Conservation (phyloP, 2,888 invertebrate species). For the Mycalesis mineus region DNA sequence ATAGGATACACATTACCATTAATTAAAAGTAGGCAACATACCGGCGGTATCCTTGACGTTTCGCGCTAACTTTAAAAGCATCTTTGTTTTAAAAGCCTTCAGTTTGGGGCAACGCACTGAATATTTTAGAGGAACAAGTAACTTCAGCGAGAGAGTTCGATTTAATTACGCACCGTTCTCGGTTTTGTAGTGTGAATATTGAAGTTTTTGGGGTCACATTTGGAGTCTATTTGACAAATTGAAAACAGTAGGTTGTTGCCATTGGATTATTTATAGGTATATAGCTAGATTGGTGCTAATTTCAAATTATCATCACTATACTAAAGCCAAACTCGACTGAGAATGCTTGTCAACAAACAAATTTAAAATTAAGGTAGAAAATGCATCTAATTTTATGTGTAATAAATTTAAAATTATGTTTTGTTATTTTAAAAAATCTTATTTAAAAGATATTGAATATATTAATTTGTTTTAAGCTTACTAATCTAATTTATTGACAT, state of each 20-base stretch:
- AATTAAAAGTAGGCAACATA: not conserved
- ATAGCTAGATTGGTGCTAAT: too few species aligned
- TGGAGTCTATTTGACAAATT: not conserved
- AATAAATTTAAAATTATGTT: too few species aligned
- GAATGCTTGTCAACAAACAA: too few species aligned
- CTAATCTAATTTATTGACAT: too few species aligned
- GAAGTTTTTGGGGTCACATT: not conserved
- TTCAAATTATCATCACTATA: too few species aligned
- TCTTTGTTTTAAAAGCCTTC: slow-evolving; percentile 72
- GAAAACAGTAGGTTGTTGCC: not conserved
- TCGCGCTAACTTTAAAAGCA: slow-evolving; percentile 64
- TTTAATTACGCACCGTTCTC: slow-evolving; percentile 46
- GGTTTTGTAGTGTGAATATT: slow-evolving; percentile 23
- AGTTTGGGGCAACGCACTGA: slow-evolving; percentile 58
- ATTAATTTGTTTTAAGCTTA: too few species aligned
- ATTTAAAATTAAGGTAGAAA: too few species aligned
- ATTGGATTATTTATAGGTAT: not conserved
- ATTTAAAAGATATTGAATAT: too few species aligned
- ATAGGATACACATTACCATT: not conserved
- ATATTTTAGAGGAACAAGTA: slow-evolving; percentile 55
- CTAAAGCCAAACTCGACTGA: too few species aligned
- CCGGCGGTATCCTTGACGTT: slow-evolving; percentile 29
- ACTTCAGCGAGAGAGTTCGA: slow-evolving; percentile 40
- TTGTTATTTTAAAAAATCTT: too few species aligned
- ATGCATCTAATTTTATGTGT: too few species aligned